Percentiles rank a stretch among this genome's conserved stretches.
These are phyloP conservation scores for Apodemus speciosus DNA, from an alignment of 2,113 vertebrate genomes.

Conservation along the genomic window DNA sequence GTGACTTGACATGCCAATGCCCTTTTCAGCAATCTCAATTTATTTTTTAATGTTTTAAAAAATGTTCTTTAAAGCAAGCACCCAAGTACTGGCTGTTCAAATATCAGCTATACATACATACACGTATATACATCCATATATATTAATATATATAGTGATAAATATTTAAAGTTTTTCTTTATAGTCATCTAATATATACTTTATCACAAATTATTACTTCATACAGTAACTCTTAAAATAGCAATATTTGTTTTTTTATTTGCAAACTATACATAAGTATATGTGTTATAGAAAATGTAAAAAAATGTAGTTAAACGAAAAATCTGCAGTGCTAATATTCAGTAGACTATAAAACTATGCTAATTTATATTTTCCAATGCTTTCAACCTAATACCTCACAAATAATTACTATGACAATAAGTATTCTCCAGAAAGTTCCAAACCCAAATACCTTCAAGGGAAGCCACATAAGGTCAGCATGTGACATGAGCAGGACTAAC, in stretches of 20 bases:
- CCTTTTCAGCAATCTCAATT: conserved; percentile 15
- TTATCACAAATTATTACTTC: background rate
- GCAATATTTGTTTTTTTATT: conserved; percentile 14
- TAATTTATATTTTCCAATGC: conserved; percentile 16
- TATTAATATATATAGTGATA: too few relatives aligned
- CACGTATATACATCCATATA: background rate
- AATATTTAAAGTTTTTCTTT: background rate
- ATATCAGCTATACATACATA: background rate
- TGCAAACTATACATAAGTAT: background rate
- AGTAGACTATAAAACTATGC: background rate
- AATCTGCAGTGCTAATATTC: background rate
- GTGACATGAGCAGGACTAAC: background rate
- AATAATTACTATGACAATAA: conserved; percentile 42
- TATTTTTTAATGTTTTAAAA: conserved; percentile 46
- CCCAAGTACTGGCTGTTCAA: background rate
- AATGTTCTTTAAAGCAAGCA: conserved; percentile 19
- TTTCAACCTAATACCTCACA: conserved; percentile 3
- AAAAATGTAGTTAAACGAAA: conserved; percentile 34
- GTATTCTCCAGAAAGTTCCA: background rate
- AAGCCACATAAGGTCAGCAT: background rate
- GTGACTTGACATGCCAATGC: conserved; percentile 1
- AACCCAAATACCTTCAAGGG: background rate
- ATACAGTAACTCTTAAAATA: conserved; percentile 14
- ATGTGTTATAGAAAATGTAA: background rate
- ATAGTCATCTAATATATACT: background rate